Base-by-base conservation (phyloP, 2,113 vertebrate genomes). In the Cichladusa arquata region DNA sequence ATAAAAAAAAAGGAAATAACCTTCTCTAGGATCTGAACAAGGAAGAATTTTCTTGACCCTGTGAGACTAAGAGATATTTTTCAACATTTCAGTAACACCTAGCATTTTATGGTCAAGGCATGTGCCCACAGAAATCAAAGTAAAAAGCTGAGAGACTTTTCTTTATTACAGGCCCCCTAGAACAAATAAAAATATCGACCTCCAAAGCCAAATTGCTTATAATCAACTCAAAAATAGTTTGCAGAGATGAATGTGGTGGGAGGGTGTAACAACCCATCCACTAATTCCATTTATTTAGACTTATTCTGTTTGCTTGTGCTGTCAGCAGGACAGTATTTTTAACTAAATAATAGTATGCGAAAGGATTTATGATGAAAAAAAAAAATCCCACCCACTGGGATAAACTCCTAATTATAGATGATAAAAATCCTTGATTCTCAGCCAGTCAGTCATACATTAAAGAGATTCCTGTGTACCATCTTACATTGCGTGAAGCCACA, bases 361-460 rank as follows among this genome's bases (percentile, higher is more conserved):
- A 91, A 86, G 12, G 17, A 33, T 86, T 88, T 73, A 44, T 4
- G 14, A n/a, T 14, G 8, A 29, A 90, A 73, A 77, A 73, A 80
- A 79, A 64, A 64, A 56, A 58, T 47, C 50, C 62, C 54, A 58
- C 66, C 28, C 38, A 80, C 71, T 54, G 44, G 54, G 87, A 88
- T 73, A 86, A 96, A 50, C 31, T 86, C 26, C 47, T 90, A 88
- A 88, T 88, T 96, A 80, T 6, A 93, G 67, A 51, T 20, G 3
- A 96, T 93, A 82, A 88, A 91, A 80, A 50, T 44, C 56, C 36
- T 66, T 79, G 36, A 65, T 76, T 91, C 57, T 79, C 48, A 95
- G 72, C n/a, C 17, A 80, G 50, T 11, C 17, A 80, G 50, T 11
- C 81, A 36, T 51, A 84, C 62, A 67, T 64, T 84, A 79, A 85